phyloP scores from a whole-genome alignment of 2,113 vertebrate genomes.

The Oncorhynchus mykiss region DNA sequence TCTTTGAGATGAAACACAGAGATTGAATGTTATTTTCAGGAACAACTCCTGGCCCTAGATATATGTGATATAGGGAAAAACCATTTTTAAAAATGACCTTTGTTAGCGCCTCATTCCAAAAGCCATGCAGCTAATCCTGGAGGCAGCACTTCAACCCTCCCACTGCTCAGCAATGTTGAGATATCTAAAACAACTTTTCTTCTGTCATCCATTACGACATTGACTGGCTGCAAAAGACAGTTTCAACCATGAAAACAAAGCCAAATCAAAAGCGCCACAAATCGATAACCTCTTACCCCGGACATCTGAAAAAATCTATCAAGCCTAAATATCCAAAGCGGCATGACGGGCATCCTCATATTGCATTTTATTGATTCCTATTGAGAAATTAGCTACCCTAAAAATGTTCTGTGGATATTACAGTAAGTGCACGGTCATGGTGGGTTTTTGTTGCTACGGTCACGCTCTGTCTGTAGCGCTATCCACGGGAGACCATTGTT shows the following conservation, averaged over 20 bases:
- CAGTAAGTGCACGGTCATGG: constrained; percentile 9
- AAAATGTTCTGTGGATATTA: not conserved
- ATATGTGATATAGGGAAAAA: not conserved
- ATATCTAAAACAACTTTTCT: not conserved
- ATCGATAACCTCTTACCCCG: constrained; percentile 19
- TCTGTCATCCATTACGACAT: not conserved
- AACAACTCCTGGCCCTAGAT: no score
- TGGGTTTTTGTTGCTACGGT: constrained; percentile 48
- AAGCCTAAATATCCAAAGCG: not conserved
- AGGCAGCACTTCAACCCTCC: not conserved
- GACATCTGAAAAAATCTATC: not conserved
- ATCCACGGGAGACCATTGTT: constrained; percentile 60
- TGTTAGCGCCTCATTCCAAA: constrained; percentile 17
- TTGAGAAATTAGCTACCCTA: not conserved
- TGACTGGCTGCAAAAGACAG: not conserved
- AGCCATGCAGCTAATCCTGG: not conserved
- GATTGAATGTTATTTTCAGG: constrained; percentile 1
- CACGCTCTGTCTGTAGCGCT: constrained; percentile 38
- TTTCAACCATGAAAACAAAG: not conserved
- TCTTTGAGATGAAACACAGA: constrained; percentile 13
- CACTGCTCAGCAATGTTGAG: not conserved
- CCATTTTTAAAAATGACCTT: not conserved
- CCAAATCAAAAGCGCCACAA: not conserved
- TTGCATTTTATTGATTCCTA: not conserved
- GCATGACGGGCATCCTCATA: not conserved